These are phyloP conservation scores for Galemys pyrenaicus DNA, from an alignment of 2,113 vertebrate genomes.

Conservation along the genomic window DNA sequence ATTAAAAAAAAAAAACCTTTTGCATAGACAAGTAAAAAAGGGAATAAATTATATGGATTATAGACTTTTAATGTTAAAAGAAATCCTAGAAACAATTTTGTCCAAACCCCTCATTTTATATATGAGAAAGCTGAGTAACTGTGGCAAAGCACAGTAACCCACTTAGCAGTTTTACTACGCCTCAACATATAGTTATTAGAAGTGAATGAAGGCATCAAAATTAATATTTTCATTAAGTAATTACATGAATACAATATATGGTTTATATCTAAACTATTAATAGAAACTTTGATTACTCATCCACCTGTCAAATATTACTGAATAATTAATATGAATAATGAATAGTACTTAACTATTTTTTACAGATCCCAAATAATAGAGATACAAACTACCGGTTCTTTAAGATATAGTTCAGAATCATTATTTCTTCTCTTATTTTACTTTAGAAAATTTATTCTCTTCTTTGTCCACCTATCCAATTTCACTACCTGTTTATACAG, in stretches of 20 bases:
- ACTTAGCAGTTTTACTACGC: conserved; percentile 60
- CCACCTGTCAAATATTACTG: conserved; percentile 18
- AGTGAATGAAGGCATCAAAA: conserved; percentile 37
- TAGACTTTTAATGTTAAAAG: conserved; percentile 17
- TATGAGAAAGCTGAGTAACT: conserved; percentile 49
- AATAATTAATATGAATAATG: conserved; percentile 33
- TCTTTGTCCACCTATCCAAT: conserved; percentile 1
- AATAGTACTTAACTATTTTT: conserved; percentile 5
- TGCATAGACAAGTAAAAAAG: conserved; percentile 1
- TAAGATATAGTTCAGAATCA: conserved; percentile 54
- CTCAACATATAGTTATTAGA: conserved; percentile 49
- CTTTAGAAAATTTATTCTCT: conserved; percentile 24
- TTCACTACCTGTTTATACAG: conserved; percentile 25
- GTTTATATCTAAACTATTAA: conserved; percentile 25
- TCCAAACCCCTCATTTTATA: background rate
- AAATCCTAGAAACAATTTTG: conserved; percentile 10
- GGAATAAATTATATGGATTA: conserved; percentile 20
- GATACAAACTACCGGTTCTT: conserved; percentile 6
- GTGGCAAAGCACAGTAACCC: conserved; percentile 17
- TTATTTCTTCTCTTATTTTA: conserved; percentile 44
- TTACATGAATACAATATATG: background rate
- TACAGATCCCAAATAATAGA: conserved; percentile 14
- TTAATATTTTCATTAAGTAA: conserved; percentile 45
- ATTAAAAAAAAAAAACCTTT: conserved; percentile 37
- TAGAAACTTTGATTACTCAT: conserved; percentile 14